phyloP scores from a whole-genome alignment of 2,888 invertebrate species.

The Cetonia aurata region DNA sequence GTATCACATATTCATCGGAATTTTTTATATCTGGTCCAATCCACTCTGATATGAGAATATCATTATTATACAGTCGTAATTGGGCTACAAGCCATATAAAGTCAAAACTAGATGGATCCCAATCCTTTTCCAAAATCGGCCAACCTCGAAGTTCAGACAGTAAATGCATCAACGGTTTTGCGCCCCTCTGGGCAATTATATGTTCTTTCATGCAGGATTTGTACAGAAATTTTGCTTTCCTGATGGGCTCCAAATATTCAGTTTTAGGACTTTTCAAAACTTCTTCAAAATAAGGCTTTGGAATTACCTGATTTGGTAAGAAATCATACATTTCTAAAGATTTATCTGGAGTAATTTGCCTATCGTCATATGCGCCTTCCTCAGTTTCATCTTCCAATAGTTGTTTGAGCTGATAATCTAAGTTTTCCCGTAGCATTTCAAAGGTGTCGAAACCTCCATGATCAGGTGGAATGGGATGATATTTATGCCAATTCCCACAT shows the following conservation, averaged over 20 bases:
- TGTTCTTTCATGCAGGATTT: conserved; percentile 89
- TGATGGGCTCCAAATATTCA: conserved; percentile 72
- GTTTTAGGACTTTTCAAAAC: conserved; percentile 38
- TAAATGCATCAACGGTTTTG: conserved; percentile 78
- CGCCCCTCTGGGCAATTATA: conserved; percentile 77
- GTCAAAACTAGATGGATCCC: conserved; percentile 77
- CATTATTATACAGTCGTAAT: conserved; percentile 85
- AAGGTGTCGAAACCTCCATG: conserved; percentile 92
- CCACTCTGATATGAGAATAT: conserved; percentile 87
- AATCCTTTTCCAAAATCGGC: conserved; percentile 80
- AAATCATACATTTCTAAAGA: conserved; percentile 42
- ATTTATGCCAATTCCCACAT: conserved; percentile 87
- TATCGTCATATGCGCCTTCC: conserved; percentile 39
- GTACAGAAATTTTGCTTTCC: conserved; percentile 87
- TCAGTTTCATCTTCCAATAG: conserved; percentile 70
- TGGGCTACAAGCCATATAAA: conserved; percentile 82
- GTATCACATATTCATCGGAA: conserved; percentile 89
- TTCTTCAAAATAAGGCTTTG: conserved; percentile 43
- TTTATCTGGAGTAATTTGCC: conserved; percentile 9
- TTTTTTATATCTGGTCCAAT: conserved; percentile 95
- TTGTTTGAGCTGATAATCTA: conserved; percentile 78
- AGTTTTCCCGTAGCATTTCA: conserved; percentile 87
- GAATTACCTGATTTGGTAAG: conserved; percentile 27
- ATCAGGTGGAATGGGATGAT: conserved; percentile 90
- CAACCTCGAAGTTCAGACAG: conserved; percentile 86